These are phyloP conservation scores for Okamejei kenojei DNA, from an alignment of 2,797 vertebrate genomes.

Conservation along the genomic window DNA sequence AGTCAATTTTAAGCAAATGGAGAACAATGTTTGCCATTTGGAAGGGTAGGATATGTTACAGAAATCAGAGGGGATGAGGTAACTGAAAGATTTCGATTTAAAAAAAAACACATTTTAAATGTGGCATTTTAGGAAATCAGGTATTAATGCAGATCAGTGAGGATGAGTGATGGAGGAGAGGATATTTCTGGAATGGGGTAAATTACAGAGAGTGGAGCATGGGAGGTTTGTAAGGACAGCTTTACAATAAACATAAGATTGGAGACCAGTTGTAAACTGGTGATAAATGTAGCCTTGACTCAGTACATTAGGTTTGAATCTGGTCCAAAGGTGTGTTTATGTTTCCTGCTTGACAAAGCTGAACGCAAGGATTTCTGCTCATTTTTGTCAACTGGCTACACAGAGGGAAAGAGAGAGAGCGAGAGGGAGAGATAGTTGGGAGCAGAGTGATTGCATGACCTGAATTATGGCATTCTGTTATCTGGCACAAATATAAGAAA, in stretches of 20 bases:
- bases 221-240: not conserved
- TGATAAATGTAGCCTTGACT: conserved; percentile 19
- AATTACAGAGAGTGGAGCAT: not conserved
- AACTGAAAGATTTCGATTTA: not conserved
- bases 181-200: not conserved
- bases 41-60: not conserved
- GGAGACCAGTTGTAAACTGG: not conserved
- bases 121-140: not conserved
- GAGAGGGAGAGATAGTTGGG: not conserved
- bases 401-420: too few species aligned
- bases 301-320: not conserved
- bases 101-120: not conserved
- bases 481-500: conserved; percentile 32
- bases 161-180: not conserved
- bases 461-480: not conserved
- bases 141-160: not conserved
- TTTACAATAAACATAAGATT: not conserved
- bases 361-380: not conserved
- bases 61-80: not conserved
- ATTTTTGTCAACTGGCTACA: conserved; percentile 12
- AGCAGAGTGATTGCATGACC: not conserved
- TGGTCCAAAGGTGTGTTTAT: not conserved
- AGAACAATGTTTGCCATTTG: not conserved
- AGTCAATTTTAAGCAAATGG: not conserved
- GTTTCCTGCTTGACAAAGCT: conserved; percentile 13